A percentile compares a stretch with the other conserved stretches of the same genome.
Evolutionary conservation across 2,888 invertebrate genomes (phyloP).

Genomic region (Cataglyphis cursor): DNA sequence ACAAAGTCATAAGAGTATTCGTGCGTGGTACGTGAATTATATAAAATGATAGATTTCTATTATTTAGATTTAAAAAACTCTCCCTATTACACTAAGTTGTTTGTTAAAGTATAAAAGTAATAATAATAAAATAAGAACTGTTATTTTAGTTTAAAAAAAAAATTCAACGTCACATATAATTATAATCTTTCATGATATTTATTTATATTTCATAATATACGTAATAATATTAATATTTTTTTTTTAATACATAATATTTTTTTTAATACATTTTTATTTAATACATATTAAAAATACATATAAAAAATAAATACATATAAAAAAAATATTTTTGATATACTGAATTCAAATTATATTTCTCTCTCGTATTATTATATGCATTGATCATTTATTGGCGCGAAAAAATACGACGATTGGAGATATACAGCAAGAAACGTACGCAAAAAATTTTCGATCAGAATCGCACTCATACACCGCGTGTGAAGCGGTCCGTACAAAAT

Average conservation of each 20-base stretch:
- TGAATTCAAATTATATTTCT: not conserved
- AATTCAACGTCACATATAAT: not conserved
- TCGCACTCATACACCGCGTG: constrained; percentile 27
- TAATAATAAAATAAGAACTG: not conserved
- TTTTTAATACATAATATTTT: not conserved
- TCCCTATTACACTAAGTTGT: not conserved
- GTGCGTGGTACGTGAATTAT: constrained; percentile 29
- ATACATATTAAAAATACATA: no score
- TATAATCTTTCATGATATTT: not conserved
- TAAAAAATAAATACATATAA: not conserved
- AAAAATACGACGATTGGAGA: not conserved
- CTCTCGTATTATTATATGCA: not conserved
- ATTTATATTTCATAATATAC: not conserved
- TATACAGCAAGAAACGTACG: not conserved
- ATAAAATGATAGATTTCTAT: constrained; percentile 57
- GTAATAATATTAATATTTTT: constrained; percentile 2
- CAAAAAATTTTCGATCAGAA: constrained; percentile 38
- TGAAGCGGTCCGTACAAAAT: constrained; percentile 50
- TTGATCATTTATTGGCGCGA: not conserved
- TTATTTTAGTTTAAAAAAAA: not conserved
- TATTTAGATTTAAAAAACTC: not conserved
- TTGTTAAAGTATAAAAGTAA: not conserved
- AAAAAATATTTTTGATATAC: not conserved
- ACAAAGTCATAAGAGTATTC: constrained; percentile 62
- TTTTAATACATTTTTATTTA: not conserved